A percentile compares a stretch with the other conserved stretches of the same genome.
These are phyloP conservation scores for Rosalia funebris DNA, from an alignment of 2,888 invertebrate species.

Conservation along the genomic window DNA sequence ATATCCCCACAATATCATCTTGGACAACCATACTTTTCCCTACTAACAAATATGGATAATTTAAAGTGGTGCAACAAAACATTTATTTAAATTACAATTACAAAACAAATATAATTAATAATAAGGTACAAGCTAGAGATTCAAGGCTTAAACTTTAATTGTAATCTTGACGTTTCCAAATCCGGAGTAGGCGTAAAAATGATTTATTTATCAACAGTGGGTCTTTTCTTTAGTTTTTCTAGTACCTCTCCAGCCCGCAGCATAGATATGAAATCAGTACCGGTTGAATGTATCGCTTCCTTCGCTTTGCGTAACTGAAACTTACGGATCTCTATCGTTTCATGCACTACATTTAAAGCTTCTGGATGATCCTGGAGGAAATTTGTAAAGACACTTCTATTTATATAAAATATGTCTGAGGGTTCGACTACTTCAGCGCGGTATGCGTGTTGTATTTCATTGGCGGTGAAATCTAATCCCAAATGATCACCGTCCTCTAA, in stretches of 20 bases:
- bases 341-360: neutral
- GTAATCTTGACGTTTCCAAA: no score
- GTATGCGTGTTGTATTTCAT: constrained; percentile 35
- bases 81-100: neutral
- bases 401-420: constrained; percentile 52
- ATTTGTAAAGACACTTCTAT: neutral
- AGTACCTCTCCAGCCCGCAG: neutral
- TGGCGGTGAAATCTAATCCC: constrained; percentile 57
- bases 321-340: no score
- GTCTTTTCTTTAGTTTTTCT: neutral
- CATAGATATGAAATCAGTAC: neutral
- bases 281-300: neutral
- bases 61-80: neutral
- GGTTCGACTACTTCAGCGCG: constrained; percentile 54
- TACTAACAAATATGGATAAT: neutral
- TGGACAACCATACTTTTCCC: neutral
- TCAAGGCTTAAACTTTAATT: no score
- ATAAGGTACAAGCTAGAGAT: no score
- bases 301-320: neutral
- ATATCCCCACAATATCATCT: neutral
- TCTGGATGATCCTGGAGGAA: neutral
- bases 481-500: constrained; percentile 68
- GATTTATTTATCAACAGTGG: neutral
- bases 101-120: no score
- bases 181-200: no score